Conservation (phyloP, 1,140 invertebrate genomes). For the Temnothorax curvispinosus region DNA sequence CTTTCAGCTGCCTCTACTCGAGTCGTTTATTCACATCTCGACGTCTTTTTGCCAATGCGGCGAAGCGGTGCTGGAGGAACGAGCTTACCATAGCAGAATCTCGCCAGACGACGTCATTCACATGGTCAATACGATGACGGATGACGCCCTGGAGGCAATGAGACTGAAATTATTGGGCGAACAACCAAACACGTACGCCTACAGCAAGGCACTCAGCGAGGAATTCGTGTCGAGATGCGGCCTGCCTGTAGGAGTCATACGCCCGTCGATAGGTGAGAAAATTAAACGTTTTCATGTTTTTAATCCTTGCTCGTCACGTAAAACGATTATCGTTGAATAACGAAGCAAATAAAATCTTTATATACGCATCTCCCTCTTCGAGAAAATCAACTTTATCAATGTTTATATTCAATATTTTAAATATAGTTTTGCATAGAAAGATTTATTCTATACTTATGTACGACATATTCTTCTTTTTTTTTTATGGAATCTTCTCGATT, state of each 20-base stretch:
- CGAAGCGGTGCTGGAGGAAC: conserved; percentile 89
- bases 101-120: conserved; percentile 91
- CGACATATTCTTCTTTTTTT: background rate
- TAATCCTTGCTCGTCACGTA: background rate
- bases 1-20: conserved; percentile 77
- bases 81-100: conserved; percentile 88
- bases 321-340: background rate
- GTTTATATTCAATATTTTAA: background rate
- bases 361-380: background rate
- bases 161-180: conserved; percentile 92
- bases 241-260: conserved; percentile 89
- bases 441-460: background rate
- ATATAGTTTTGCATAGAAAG: background rate
- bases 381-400: background rate
- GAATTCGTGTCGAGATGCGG: conserved; percentile 88
- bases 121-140: conserved; percentile 92
- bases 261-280: conserved; percentile 91
- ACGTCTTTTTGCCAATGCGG: conserved; percentile 94
- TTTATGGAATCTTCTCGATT: background rate
- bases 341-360: background rate
- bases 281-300: background rate
- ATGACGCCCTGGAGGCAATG: conserved; percentile 89
- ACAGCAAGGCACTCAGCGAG: conserved; percentile 92
- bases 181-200: conserved; percentile 93
- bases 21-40: conserved; percentile 91